These are phyloP conservation scores for Drosophila macrospina DNA, from an alignment of 2,888 invertebrate genomes.

Conservation along the genomic window DNA sequence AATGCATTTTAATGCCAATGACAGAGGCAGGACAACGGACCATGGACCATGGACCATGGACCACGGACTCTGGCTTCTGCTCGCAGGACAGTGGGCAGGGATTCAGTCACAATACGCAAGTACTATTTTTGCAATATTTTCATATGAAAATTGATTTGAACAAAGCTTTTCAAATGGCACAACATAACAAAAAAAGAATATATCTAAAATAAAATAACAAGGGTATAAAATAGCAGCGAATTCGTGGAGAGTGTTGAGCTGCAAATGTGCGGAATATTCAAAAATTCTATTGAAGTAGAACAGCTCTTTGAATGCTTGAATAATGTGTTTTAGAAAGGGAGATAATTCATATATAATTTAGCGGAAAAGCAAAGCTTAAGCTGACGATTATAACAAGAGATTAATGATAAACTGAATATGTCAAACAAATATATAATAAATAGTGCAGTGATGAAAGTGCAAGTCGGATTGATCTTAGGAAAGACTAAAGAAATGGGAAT, in stretches of 20 bases:
- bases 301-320: too few species aligned
- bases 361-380: too few species aligned
- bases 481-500: too few species aligned
- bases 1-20: constrained; percentile 65
- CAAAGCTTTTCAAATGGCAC: constrained; percentile 40
- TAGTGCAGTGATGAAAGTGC: too few species aligned
- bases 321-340: too few species aligned
- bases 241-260: background rate
- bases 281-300: background rate
- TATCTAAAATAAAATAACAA: background rate
- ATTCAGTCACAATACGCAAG: constrained; percentile 13
- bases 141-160: constrained; percentile 43
- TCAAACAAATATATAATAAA: too few species aligned
- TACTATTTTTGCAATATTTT: constrained; percentile 17
- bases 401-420: too few species aligned
- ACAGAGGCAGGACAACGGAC: constrained; percentile 29
- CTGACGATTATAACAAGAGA: too few species aligned
- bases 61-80: background rate
- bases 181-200: constrained; percentile 1
- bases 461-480: too few species aligned
- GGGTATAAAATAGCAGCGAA: constrained; percentile 1
- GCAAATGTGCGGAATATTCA: background rate
- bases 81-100: background rate
- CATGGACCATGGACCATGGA: background rate
- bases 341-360: too few species aligned